These are phyloP conservation scores for Sciurus carolinensis DNA, from an alignment of 2,797 vertebrate species.

Conservation along the genomic window DNA sequence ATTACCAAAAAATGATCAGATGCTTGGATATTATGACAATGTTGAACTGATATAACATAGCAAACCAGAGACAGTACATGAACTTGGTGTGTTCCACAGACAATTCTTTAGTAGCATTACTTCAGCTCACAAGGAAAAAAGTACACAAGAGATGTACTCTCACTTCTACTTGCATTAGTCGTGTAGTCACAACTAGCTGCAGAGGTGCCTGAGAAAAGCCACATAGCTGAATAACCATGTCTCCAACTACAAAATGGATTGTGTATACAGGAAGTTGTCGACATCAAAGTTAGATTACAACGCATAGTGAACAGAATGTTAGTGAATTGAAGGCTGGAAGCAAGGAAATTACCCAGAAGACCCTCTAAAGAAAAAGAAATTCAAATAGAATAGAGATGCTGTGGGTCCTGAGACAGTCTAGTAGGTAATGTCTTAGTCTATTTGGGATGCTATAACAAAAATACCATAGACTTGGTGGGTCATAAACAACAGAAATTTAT, in stretches of 20 bases:
- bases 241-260: background rate
- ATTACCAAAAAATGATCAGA: background rate
- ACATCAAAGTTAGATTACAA: background rate
- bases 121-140: background rate
- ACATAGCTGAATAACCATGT: background rate
- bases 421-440: background rate
- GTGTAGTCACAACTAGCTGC: background rate
- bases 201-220: background rate
- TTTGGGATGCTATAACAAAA: background rate
- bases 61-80: background rate
- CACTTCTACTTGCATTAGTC: background rate
- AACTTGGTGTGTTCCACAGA: background rate
- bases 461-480: background rate
- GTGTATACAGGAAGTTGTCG: background rate
- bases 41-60: background rate
- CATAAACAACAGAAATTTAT: background rate
- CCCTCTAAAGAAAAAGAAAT: background rate
- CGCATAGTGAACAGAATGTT: background rate
- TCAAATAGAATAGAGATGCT: background rate
- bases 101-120: background rate
- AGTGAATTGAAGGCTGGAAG: background rate
- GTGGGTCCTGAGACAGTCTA: background rate
- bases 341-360: slow-evolving; percentile 22
- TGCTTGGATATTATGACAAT: background rate
- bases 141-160: background rate